Percentiles rank a stretch among this genome's conserved stretches.
phyloP scores from a whole-genome alignment of 2,113 vertebrate genomes.

The Psettodes erumei region DNA sequence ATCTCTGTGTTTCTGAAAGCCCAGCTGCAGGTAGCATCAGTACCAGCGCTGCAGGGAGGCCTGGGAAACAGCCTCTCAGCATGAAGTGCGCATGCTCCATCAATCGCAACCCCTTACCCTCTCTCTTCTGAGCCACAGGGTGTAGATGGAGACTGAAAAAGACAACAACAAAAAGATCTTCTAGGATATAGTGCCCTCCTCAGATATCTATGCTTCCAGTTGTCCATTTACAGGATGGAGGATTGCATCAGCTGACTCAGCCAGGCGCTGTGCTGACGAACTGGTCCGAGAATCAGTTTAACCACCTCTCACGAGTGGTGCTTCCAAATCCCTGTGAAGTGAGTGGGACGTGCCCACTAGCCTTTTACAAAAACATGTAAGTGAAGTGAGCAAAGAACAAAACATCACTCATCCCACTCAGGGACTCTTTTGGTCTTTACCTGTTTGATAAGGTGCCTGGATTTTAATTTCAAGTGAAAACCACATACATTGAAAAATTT shows the following conservation, averaged over 20 bases:
- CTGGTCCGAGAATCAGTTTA: conserved; percentile 18
- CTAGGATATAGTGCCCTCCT: not conserved
- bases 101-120: not conserved
- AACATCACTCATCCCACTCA: not conserved
- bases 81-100: conserved; percentile 41
- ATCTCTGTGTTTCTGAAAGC: too few relatives aligned
- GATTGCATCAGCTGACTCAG: not conserved
- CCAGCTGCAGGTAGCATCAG: conserved; percentile 24
- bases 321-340: conserved; percentile 11
- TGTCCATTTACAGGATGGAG: not conserved
- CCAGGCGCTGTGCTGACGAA: conserved; percentile 13
- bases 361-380: conserved; percentile 27
- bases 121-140: conserved; percentile 14
- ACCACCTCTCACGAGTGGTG: conserved; percentile 26
- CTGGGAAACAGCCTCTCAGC: conserved; percentile 20
- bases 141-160: conserved; percentile 32
- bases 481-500: not conserved
- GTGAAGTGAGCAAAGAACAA: conserved; percentile 13
- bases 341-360: conserved; percentile 23
- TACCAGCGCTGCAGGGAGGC: conserved; percentile 28
- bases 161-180: not conserved
- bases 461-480: conserved; percentile 6
- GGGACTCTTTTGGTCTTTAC: conserved; percentile 12
- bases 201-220: not conserved
- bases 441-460: conserved; percentile 2